These are phyloP conservation scores for Sarcophaga subvicina DNA, from an alignment of 2,888 invertebrate genomes.

Conservation along the genomic window DNA sequence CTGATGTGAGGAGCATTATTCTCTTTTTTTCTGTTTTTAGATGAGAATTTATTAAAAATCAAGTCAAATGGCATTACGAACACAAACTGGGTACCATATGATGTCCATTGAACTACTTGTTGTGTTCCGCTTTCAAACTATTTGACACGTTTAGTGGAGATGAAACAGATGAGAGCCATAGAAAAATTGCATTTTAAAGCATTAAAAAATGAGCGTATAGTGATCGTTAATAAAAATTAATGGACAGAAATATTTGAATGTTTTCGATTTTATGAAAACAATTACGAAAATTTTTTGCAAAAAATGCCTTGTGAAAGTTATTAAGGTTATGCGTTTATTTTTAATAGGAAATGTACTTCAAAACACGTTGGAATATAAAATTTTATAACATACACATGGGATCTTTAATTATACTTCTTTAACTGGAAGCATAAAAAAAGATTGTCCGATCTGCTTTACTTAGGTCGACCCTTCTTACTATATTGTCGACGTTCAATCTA, in stretches of 20 bases:
- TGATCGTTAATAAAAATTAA: slow-evolving; percentile 59
- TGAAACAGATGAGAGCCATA: too few species aligned
- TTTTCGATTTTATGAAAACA: slow-evolving; percentile 53
- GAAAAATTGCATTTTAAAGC: slow-evolving; percentile 34
- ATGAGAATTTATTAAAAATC: slow-evolving; percentile 69
- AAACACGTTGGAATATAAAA: too few species aligned
- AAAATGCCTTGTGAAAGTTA: slow-evolving; percentile 58
- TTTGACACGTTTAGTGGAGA: too few species aligned
- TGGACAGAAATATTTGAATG: slow-evolving; percentile 53
- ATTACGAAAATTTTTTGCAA: too few species aligned
- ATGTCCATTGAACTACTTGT: slow-evolving; percentile 36
- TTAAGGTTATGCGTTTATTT: slow-evolving; percentile 34
- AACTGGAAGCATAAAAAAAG: too few species aligned
- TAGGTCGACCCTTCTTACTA: too few species aligned
- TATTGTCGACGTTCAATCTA: too few species aligned
- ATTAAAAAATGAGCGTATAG: background rate
- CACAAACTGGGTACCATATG: slow-evolving; percentile 59
- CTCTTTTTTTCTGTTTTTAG: slow-evolving; percentile 29
- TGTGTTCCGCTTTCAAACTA: too few species aligned
- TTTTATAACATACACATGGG: too few species aligned
- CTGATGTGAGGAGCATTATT: slow-evolving; percentile 17
- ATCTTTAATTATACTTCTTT: too few species aligned
- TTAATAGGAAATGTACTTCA: too few species aligned
- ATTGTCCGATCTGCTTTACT: too few species aligned
- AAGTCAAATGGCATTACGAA: slow-evolving; percentile 66